Percentiles rank a stretch among this genome's conserved stretches.
phyloP scores from a whole-genome alignment of 2,113 vertebrate genomes.

The Rhinoderma darwinii region DNA sequence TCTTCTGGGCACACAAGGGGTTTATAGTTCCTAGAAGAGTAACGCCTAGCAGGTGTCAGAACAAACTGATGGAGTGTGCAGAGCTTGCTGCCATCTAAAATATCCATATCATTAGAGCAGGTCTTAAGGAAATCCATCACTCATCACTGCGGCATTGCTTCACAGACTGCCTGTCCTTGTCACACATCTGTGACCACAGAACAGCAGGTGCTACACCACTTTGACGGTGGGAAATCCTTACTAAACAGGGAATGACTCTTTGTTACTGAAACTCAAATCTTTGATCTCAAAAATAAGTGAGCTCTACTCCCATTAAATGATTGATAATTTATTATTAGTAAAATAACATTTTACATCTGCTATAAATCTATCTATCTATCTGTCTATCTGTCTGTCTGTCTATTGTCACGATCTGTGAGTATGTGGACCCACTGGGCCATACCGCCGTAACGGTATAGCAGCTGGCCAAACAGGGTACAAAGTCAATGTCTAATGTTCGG shows the following conservation, averaged over 20 bases:
- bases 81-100: constrained; percentile 39
- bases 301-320: not conserved
- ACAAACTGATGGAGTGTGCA: constrained; percentile 41
- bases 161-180: constrained; percentile 44
- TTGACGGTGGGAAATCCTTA: constrained; percentile 22
- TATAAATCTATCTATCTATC: not conserved
- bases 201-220: constrained; percentile 10
- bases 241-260: not conserved
- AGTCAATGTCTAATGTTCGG: too few relatives aligned
- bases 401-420: too few relatives aligned
- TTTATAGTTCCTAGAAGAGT: constrained; percentile 34
- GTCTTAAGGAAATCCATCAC: constrained; percentile 51
- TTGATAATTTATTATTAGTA: too few relatives aligned
- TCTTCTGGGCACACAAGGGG: constrained; percentile 22
- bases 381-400: not conserved
- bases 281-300: not conserved
- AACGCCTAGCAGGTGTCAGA: constrained; percentile 46
- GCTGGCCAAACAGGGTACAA: too few relatives aligned
- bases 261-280: not conserved
- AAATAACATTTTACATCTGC: not conserved
- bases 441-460: too few relatives aligned
- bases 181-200: constrained; percentile 44
- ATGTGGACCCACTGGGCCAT: too few relatives aligned
- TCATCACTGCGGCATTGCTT: constrained; percentile 43
- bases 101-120: constrained; percentile 56